Percentiles rank a stretch among this genome's conserved stretches.
phyloP scores from a whole-genome alignment of 2,888 invertebrate species.

The Tipula unca region DNA sequence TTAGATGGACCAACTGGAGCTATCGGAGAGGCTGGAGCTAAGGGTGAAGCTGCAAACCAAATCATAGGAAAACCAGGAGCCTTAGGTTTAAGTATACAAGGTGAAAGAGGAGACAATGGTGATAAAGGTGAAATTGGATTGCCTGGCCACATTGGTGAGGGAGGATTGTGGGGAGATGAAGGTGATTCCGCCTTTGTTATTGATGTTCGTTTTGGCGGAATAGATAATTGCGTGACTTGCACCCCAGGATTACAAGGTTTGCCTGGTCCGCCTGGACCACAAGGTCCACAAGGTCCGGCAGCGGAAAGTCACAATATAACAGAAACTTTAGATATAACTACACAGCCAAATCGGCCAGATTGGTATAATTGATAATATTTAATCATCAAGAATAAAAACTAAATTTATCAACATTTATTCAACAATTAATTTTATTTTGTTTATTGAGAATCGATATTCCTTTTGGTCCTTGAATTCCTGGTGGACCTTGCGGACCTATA shows the following conservation, averaged over 20 bases:
- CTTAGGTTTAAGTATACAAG: background rate
- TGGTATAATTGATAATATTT: too few relatives aligned
- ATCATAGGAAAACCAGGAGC: background rate
- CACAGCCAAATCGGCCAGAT: background rate
- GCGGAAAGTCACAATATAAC: background rate
- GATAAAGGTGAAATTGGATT: background rate
- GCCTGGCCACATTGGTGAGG: background rate
- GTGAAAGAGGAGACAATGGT: background rate
- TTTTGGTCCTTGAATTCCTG: background rate
- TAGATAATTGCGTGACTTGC: background rate
- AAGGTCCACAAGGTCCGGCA: background rate
- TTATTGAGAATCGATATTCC: background rate
- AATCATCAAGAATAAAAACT: too few relatives aligned
- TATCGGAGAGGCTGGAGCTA: background rate
- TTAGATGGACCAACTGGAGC: background rate
- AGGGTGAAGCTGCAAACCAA: background rate
- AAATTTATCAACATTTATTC: background rate
- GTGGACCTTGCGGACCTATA: background rate
- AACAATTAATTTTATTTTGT: background rate
- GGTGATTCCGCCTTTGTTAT: background rate
- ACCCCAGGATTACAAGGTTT: background rate
- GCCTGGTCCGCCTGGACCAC: background rate
- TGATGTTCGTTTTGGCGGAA: background rate
- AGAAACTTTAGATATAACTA: background rate
- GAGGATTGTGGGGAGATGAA: background rate